Evolutionary conservation across 2,113 vertebrate genomes (phyloP).

Genomic region (Parotia lawesii): DNA sequence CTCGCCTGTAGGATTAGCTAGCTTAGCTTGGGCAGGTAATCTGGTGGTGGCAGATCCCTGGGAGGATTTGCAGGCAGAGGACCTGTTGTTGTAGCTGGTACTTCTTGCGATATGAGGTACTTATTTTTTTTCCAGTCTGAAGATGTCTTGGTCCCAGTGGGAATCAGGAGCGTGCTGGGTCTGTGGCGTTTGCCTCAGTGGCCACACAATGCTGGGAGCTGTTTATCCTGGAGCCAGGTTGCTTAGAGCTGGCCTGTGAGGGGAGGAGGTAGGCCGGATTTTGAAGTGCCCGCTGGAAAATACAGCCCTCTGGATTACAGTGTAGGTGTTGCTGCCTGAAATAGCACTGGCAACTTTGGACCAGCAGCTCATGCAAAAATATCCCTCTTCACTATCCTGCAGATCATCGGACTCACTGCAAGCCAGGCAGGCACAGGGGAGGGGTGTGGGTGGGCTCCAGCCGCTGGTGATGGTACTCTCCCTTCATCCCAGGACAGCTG

Average conservation of each 20-base stretch:
- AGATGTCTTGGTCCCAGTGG: neutral
- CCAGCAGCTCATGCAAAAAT: constrained; percentile 31
- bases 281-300: constrained; percentile 36
- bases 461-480: rapidly evolving
- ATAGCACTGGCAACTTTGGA: neutral
- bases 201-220: neutral
- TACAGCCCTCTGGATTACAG: constrained; percentile 25
- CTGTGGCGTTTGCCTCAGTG: neutral
- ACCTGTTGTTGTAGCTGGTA: neutral
- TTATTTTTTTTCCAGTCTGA: neutral
- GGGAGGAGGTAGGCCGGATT: neutral
- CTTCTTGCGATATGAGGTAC: neutral
- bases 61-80: constrained; percentile 25
- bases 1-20: constrained; percentile 16
- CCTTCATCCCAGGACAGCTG: constrained; percentile 11
- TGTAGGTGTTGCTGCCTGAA: constrained; percentile 56
- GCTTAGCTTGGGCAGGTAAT: constrained; percentile 31
- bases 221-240: neutral
- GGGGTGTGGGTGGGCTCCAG: neutral
- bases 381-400: neutral
- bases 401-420: neutral
- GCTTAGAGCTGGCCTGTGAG: neutral
- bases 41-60: constrained; percentile 15
- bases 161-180: neutral
- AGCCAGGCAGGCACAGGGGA: neutral